Base-by-base conservation (phyloP, 2,113 vertebrate genomes). In the Electrona antarctica region DNA sequence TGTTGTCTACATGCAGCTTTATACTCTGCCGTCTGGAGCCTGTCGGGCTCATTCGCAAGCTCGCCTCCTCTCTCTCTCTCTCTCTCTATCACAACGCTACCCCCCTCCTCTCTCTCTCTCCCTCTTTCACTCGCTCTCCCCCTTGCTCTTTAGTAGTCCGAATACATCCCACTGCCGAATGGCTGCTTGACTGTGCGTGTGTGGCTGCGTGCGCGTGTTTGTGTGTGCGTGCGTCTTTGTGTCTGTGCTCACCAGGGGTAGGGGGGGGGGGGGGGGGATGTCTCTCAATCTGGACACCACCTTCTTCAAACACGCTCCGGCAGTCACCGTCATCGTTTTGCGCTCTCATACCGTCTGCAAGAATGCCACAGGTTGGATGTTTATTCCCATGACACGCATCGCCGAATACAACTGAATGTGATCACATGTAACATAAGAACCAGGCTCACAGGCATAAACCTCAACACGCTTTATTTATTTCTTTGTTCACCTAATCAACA, bases 111-210 rank as follows among this genome's bases (percentile, higher is more conserved):
- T 64, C 84, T 62, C 67, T 74, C 45, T 76, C 75, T 10, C 50
- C 62, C 81, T 76, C 67, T 7, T 85, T 85, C 83, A 60, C 89
- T 82, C 90, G 82, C 90, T 64, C 83, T 66, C 71, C 66, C 85
- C 77, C 86, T 76, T 65, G 79, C 93, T 94, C 90, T 92, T 94
- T 94, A 94, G 93, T 93, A 94, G 93, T 94, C 93, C 93, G 92
- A 89, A 93, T 92, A 87, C 93, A 94, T 94, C 92, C 92, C 90
- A 92, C 93, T 93, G 92, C 93, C 86, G 92, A 93, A 89, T 86
- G 89, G 88, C 87, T 91, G 90, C 89, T 92, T 88, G 88, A 88
- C 87, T 6, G 33, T 41, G 33, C 33, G 33, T 41, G 33, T 6
- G 33, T 41, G 33, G 21, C n/a, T 41, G 33, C 33, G 33, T 41